phyloP scores from a whole-genome alignment of 37 sponge, comb jelly and placozoan species.

The Trichoplax adhaerens region DNA sequence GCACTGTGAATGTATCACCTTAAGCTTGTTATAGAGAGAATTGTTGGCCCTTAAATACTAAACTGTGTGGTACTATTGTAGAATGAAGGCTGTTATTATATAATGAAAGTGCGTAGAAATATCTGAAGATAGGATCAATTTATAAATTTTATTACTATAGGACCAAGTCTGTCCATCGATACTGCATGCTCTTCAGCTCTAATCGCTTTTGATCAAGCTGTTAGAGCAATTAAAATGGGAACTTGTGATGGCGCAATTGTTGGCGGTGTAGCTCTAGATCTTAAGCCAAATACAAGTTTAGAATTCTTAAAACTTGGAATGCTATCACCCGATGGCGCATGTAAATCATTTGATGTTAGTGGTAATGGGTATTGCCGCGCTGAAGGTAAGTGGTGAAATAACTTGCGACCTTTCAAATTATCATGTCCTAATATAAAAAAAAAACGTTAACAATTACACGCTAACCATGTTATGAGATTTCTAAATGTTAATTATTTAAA shows the following conservation, averaged over 20 bases:
- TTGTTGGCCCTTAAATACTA: too few species aligned
- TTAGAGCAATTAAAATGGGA: constrained; percentile 9
- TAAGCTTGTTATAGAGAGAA: too few species aligned
- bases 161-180: constrained; percentile 18
- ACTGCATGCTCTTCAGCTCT: constrained; percentile 22
- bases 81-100: too few species aligned
- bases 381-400: background rate
- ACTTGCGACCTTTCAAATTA: background rate
- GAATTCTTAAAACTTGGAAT: constrained; percentile 12
- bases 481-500: too few species aligned
- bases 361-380: background rate
- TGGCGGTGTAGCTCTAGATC: constrained; percentile 18
- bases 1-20: too few species aligned
- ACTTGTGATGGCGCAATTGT: constrained; percentile 23
- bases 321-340: constrained; percentile 19
- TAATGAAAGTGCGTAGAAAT: too few species aligned
- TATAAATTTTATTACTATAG: background rate
- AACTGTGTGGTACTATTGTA: too few species aligned
- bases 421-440: background rate
- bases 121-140: too few species aligned
- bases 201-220: constrained; percentile 20
- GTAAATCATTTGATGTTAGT: constrained; percentile 11
- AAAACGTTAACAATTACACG: too few species aligned
- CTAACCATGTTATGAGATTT: too few species aligned
- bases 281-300: constrained; percentile 9